Evolutionary conservation across 2,113 vertebrate species (phyloP).

Genomic region (Tretioscincus oriximinensis): DNA sequence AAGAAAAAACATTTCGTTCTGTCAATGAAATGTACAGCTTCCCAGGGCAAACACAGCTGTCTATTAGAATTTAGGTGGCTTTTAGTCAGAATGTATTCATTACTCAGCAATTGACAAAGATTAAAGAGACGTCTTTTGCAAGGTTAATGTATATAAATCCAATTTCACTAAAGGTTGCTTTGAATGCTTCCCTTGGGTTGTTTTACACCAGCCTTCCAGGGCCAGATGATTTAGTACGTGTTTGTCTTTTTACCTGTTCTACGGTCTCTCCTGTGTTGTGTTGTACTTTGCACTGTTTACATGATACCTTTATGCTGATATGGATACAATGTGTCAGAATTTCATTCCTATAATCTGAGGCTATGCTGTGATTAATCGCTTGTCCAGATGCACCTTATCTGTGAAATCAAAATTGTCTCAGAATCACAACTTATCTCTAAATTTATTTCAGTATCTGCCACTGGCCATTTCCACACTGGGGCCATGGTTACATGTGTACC

Average conservation of each 20-base stretch:
- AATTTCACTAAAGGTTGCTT: not conserved
- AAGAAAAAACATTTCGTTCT: not conserved
- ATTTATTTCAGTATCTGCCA: too few relatives aligned
- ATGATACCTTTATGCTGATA: not conserved
- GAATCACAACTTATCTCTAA: too few relatives aligned
- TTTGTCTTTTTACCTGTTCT: not conserved
- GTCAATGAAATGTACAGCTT: conserved; percentile 19
- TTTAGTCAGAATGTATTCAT: conserved; percentile 2
- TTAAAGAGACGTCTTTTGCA: conserved; percentile 27
- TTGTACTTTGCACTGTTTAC: too few relatives aligned
- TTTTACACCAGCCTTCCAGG: not conserved
- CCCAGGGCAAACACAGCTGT: conserved; percentile 1
- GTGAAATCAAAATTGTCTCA: too few relatives aligned
- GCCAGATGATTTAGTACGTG: not conserved
- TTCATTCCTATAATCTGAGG: too few relatives aligned
- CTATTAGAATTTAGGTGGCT: not conserved
- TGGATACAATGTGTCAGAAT: too few relatives aligned
- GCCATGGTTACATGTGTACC: too few relatives aligned
- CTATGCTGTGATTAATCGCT: too few relatives aligned
- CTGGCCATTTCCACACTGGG: too few relatives aligned
- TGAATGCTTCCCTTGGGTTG: not conserved
- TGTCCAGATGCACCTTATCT: too few relatives aligned
- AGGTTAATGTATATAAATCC: conserved; percentile 25
- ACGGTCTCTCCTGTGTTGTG: not conserved
- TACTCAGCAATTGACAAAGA: conserved; percentile 38